Evolutionary conservation across 2,888 invertebrate species (phyloP).

Genomic region (Adelognathus sp.): DNA sequence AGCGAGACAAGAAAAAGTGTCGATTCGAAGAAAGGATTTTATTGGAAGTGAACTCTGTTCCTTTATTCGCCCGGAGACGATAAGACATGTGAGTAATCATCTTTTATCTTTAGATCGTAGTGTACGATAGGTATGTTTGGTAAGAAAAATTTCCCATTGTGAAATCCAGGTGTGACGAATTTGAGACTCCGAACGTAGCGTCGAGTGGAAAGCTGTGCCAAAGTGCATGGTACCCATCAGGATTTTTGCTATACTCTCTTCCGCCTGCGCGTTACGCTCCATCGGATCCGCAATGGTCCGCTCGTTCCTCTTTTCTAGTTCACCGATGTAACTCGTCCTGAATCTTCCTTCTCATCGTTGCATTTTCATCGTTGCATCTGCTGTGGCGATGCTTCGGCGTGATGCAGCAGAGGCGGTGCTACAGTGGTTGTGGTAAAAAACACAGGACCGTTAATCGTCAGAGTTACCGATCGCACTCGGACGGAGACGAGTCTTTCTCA

Average conservation of each 20-base stretch:
- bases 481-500: constrained; percentile 33
- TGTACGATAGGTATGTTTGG: background rate
- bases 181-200: background rate
- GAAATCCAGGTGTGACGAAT: background rate
- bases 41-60: background rate
- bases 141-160: background rate
- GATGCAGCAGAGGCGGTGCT: background rate
- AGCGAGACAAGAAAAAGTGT: background rate
- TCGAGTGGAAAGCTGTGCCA: background rate
- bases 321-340: background rate
- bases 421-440: constrained; percentile 24
- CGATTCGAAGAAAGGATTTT: background rate
- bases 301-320: background rate
- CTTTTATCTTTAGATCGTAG: background rate
- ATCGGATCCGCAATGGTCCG: constrained; percentile 5
- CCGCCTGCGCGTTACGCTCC: constrained; percentile 27
- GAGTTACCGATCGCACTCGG: constrained; percentile 32
- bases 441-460: constrained; percentile 50
- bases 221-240: background rate
- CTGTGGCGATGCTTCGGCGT: constrained; percentile 13
- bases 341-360: background rate
- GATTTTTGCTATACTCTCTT: background rate
- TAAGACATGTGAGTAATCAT: constrained; percentile 18
- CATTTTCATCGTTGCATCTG: constrained; percentile 13
- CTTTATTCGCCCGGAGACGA: constrained; percentile 16